These are phyloP conservation scores for Enteromius trimaculatus DNA, from an alignment of 2,797 vertebrate genomes.

Conservation along the genomic window DNA sequence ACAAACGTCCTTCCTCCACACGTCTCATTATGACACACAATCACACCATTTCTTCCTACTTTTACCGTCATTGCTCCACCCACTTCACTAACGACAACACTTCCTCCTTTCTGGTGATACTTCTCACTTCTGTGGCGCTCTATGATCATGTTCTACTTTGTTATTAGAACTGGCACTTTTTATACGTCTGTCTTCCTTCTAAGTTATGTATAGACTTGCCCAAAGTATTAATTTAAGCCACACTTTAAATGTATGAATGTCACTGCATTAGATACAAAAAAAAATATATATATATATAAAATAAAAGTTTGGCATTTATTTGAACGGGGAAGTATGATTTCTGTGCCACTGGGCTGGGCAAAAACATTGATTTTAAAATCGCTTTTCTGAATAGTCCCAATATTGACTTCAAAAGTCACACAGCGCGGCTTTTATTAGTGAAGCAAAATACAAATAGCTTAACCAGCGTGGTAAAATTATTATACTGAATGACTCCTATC, in stretches of 20 bases:
- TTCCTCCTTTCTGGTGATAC: constrained; percentile 22
- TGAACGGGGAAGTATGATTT: constrained; percentile 8
- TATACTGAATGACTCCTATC: not conserved
- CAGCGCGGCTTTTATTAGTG: not conserved
- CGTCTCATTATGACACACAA: constrained; percentile 8
- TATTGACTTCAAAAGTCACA: not conserved
- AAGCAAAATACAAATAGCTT: not conserved
- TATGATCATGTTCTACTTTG: not conserved
- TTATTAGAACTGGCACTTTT: not conserved
- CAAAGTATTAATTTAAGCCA: not conserved
- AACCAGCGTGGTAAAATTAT: not conserved
- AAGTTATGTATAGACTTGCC: not conserved
- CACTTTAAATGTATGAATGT: not conserved
- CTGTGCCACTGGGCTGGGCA: not conserved
- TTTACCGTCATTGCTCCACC: constrained; percentile 47
- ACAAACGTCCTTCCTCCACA: constrained; percentile 6
- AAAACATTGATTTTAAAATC: not conserved
- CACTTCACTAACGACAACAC: constrained; percentile 21
- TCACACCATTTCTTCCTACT: constrained; percentile 35
- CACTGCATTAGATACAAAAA: not conserved
- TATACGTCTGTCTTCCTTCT: not conserved
- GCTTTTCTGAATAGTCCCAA: not conserved
- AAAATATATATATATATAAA: not conserved
- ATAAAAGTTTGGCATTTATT: constrained; percentile 3
- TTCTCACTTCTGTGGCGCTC: constrained; percentile 10